A percentile compares a stretch with the other conserved stretches of the same genome.
These are phyloP conservation scores for Panurus biarmicus DNA, from an alignment of 2,113 vertebrate species.

Conservation along the genomic window DNA sequence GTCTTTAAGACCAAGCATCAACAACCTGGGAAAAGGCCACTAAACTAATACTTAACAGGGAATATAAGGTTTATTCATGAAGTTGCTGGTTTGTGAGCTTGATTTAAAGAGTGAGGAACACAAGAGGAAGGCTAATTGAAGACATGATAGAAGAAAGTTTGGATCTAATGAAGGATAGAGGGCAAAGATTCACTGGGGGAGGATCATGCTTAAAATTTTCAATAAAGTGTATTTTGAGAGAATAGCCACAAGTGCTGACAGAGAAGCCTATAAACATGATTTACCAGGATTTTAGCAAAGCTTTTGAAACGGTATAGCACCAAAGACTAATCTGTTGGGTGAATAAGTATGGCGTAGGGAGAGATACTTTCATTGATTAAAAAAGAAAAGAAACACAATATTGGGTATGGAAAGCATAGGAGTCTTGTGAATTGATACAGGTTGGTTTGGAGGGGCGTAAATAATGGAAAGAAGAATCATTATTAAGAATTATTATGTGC, in stretches of 20 bases:
- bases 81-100: slow-evolving; percentile 16
- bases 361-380: slow-evolving; percentile 35
- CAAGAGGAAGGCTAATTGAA: slow-evolving; percentile 4
- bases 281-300: slow-evolving; percentile 43
- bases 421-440: neutral
- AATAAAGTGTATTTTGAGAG: slow-evolving; percentile 27
- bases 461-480: slow-evolving; percentile 6
- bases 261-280: slow-evolving; percentile 1
- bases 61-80: neutral
- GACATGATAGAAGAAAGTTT: slow-evolving; percentile 1
- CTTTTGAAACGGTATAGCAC: neutral
- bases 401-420: neutral
- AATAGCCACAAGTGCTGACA: slow-evolving; percentile 15
- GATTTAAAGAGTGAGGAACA: slow-evolving; percentile 10
- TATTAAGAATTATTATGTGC: neutral
- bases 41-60: neutral
- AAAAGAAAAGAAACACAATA: neutral
- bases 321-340: slow-evolving; percentile 34
- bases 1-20: neutral
- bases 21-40: neutral
- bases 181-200: neutral
- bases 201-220: slow-evolving; percentile 25
- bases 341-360: slow-evolving; percentile 2
- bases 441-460: neutral
- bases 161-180: slow-evolving; percentile 23